Evolutionary conservation across 2,888 invertebrate species (phyloP), one percentile per base, ranked within the genome.

Genomic region (Plutella xylostella): DNA sequence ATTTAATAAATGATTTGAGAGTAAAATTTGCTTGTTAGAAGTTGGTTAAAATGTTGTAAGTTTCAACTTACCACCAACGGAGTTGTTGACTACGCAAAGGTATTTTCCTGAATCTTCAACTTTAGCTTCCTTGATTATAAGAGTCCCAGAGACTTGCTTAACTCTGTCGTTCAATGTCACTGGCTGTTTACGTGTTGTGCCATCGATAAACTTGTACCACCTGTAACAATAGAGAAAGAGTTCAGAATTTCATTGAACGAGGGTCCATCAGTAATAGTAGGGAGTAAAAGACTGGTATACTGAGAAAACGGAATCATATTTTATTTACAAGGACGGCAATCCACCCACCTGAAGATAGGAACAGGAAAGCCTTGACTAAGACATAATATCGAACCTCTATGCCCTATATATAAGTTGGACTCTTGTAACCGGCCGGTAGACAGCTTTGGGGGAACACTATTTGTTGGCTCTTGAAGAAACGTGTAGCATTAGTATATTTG

Each of bases 21-120:
- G 25, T 5, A 9, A 25, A 25, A 25, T 9, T 25, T n/a, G n/a
- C n/a, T n/a, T n/a, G n/a, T n/a, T 25, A 25, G 9, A 28, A 28
- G 3, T n/a, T 28, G n/a, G 2, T 12, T 4, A 41, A 17, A 28
- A 28, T 25, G 17, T 5, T 40, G 14, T 11, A n/a, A 21, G 15
- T 19, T n/a, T n/a, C n/a, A n/a, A 17, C 74, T 66, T 51, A 83
- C 85, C 91, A 28, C 97, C 97, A 39, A 97, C 95, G 0, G 94
- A 93, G 71, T 98, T 98, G 67, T 95, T 96, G 1, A 96, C 97
- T 51, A 96, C 93, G 71, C 97, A 97, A 50, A 94, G 80, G 69
- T 97, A 98, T 78, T 94, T 94, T 60, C 97, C 97, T 51, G 95
- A 95, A 74, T 98, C 97, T 61, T 93, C 92, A 34, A 96, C 94